Evolutionary conservation across 2,113 vertebrate genomes (phyloP).

Genomic region (Megalops atlanticus): DNA sequence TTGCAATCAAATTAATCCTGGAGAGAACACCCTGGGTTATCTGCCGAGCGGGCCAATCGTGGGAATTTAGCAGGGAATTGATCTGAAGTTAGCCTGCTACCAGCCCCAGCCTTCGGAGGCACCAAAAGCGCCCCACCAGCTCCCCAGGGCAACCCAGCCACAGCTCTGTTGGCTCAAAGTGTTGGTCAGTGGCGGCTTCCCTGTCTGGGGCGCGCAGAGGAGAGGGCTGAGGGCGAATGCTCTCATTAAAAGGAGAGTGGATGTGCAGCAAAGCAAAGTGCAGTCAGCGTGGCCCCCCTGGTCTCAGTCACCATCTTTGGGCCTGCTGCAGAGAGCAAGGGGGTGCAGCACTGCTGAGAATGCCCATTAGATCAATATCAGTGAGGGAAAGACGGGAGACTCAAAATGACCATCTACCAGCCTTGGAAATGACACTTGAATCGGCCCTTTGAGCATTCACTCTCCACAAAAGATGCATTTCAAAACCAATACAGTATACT

Average conservation of each 20-base stretch:
- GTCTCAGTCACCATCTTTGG: neutral
- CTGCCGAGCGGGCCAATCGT: conserved; percentile 36
- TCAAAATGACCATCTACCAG: neutral
- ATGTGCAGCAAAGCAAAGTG: neutral
- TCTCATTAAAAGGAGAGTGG: neutral
- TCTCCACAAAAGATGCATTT: neutral
- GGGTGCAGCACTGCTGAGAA: too few relatives aligned
- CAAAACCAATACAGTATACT: too few relatives aligned
- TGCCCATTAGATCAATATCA: conserved; percentile 23
- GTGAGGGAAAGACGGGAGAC: neutral
- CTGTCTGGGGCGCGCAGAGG: neutral
- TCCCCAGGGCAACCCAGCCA: neutral
- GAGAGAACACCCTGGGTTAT: conserved; percentile 40
- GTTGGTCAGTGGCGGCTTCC: neutral
- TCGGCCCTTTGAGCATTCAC: neutral
- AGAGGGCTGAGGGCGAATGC: neutral
- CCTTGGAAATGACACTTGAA: neutral
- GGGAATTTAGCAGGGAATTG: conserved; percentile 41
- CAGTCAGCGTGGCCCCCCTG: neutral
- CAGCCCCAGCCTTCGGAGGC: neutral
- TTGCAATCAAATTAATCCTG: conserved; percentile 57
- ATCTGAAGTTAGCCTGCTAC: conserved; percentile 27
- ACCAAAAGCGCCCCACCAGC: neutral
- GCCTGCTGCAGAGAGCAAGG: neutral
- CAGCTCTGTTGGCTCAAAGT: neutral